Evolutionary conservation across 2,888 invertebrate species (phyloP), one percentile per base, ranked within the genome.

Genomic region (Volucella zonaria): DNA sequence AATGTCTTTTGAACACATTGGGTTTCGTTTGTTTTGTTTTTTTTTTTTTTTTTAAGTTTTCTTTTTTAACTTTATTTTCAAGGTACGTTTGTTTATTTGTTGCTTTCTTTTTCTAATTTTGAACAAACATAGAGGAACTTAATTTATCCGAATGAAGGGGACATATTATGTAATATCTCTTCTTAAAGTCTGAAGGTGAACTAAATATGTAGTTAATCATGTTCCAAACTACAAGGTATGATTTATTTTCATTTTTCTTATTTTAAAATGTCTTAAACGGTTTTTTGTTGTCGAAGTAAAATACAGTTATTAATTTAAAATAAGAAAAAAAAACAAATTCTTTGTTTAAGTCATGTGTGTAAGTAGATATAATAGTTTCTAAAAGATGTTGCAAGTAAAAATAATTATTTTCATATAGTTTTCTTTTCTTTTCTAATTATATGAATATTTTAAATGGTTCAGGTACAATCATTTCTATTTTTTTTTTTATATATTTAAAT

Each of bases 401-500:
- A 80, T 76, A 71, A 76, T 74, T 85, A 80, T 68, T 75, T 75
- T 54, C 56, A 31, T 4, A 6, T 31, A 31, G 6, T 56, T 64
- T 49, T 70, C 23, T 56, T 47, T 64, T 58, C 59, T 71, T 66
- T 18, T 76, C 67, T 62, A 59, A 62, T 80, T 81, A 80, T 73
- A 85, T 85, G 76, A 85, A 85, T 86, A 86, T 86, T 86, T 85
- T 64, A 49, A 78, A 82, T 86, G 81, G 82, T 82, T 82, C 86
- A 86, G 86, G 86, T 86, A 86, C 82, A 82, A 82, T 86, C 71
- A 76, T 86, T 86, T 82, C 79, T 86, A 83, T 86, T 79, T 83
- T 87, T 66, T 58, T 58, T 61, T 64, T n/a, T 67, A 38, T 59
- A 68, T 71, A 58, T 62, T 49, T 81, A 70, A 68, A 76, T 76